A percentile compares a stretch with the other conserved stretches of the same genome.
Evolutionary conservation across 2,797 vertebrate species (phyloP).

Genomic region (Centroberyx gerrardi): DNA sequence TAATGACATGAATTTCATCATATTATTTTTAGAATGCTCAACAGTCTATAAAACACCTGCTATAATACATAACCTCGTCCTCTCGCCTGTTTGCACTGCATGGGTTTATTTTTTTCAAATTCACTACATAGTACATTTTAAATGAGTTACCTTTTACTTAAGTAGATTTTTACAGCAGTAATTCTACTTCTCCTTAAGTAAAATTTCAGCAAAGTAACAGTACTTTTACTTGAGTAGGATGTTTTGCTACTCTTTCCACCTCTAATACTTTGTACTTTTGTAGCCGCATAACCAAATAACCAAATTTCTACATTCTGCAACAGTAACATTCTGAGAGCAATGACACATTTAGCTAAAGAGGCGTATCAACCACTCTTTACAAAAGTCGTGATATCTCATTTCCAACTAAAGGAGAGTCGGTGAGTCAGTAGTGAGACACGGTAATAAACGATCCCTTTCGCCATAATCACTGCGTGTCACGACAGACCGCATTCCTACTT

Average conservation of each 20-base stretch:
- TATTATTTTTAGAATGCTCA: neutral
- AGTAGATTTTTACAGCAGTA: no score
- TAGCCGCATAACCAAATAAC: neutral
- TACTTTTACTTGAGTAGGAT: neutral
- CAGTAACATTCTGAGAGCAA: neutral
- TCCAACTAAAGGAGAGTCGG: slow-evolving; percentile 41
- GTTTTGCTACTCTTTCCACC: neutral
- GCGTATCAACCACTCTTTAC: slow-evolving; percentile 16
- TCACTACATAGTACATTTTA: no score
- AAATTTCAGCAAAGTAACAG: no score
- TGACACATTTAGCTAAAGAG: neutral
- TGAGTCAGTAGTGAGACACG: slow-evolving; percentile 55
- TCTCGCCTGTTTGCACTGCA: neutral
- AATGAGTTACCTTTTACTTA: no score
- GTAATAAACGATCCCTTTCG: slow-evolving; percentile 64
- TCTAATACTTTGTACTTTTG: neutral
- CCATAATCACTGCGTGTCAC: slow-evolving; percentile 71
- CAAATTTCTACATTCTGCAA: neutral
- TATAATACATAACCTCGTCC: neutral
- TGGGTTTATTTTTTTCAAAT: no score
- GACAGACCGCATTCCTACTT: slow-evolving; percentile 78
- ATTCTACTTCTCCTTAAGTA: no score
- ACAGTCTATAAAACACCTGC: neutral
- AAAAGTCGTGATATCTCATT: slow-evolving; percentile 42
- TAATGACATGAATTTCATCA: neutral